phyloP scores from a whole-genome alignment of 2,113 vertebrate species.

The Crotalus tigris region DNA sequence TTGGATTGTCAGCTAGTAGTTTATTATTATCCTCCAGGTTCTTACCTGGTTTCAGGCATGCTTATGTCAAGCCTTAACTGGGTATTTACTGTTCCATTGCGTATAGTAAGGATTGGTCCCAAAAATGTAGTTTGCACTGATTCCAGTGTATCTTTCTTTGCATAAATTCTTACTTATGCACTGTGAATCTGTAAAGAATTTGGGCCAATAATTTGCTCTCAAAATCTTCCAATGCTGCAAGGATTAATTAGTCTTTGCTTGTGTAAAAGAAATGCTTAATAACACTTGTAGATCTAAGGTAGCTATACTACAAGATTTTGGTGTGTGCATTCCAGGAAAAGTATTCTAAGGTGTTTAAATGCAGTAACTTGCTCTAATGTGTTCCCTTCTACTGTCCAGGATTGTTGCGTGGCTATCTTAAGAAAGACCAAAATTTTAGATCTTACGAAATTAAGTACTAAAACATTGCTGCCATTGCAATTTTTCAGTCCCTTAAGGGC shows the following conservation, averaged over 20 bases:
- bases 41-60: not conserved
- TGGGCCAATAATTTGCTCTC: not conserved
- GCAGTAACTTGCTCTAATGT: not conserved
- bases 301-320: not conserved
- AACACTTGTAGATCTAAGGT: not conserved
- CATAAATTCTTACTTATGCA: not conserved
- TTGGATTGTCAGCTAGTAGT: not conserved
- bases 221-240: not conserved
- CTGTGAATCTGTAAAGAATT: not conserved
- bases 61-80: not conserved
- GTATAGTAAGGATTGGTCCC: not conserved
- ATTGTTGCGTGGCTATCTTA: not conserved
- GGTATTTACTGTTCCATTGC: not conserved
- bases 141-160: not conserved
- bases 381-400: not conserved
- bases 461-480: not conserved
- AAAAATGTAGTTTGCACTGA: not conserved
- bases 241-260: not conserved
- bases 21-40: not conserved
- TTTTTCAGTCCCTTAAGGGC: not conserved
- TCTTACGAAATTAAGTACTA: not conserved
- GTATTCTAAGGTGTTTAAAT: not conserved
- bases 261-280: not conserved
- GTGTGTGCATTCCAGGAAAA: not conserved
- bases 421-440: not conserved